Percentiles rank a stretch among this genome's conserved stretches.
Conservation (phyloP, 2,113 vertebrate genomes). For the Pangasianodon gigas region DNA sequence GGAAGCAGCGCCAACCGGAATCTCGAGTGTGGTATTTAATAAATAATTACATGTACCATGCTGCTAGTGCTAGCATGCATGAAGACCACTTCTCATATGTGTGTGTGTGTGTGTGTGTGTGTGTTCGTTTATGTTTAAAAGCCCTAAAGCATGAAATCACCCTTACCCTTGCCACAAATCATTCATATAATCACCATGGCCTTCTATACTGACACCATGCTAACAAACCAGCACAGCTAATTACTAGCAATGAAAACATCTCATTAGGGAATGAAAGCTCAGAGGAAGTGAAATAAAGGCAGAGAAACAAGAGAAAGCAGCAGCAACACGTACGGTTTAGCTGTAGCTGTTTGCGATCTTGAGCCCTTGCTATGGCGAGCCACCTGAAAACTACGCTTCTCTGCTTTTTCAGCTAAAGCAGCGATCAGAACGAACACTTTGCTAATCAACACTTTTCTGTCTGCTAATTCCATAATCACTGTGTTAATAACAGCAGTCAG, state of each 20-base stretch:
- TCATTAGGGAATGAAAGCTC: conserved; percentile 29
- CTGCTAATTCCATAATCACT: not conserved
- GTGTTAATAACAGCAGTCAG: not conserved
- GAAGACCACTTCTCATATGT: not conserved
- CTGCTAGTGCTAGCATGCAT: not conserved
- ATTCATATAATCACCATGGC: not conserved
- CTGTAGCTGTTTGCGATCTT: not conserved
- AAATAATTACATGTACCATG: not conserved
- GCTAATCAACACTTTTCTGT: not conserved
- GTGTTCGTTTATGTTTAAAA: not conserved
- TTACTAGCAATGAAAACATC: conserved; percentile 24
- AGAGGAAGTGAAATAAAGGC: not conserved
- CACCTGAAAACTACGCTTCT: not conserved
- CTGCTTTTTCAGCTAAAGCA: not conserved
- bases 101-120: conserved; percentile 29
- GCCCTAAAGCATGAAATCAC: not conserved
- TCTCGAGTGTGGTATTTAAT: not conserved
- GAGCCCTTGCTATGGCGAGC: not conserved
- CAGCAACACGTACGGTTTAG: not conserved
- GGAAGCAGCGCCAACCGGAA: not conserved
- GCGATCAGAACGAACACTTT: not conserved
- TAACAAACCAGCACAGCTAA: conserved; percentile 17
- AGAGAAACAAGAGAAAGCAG: not conserved
- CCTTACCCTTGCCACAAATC: conserved; percentile 3
- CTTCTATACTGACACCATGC: not conserved